Evolutionary conservation across 2,113 vertebrate species (phyloP), one percentile per base, ranked within the genome.

Genomic region (Gasterosteus nipponicus): DNA sequence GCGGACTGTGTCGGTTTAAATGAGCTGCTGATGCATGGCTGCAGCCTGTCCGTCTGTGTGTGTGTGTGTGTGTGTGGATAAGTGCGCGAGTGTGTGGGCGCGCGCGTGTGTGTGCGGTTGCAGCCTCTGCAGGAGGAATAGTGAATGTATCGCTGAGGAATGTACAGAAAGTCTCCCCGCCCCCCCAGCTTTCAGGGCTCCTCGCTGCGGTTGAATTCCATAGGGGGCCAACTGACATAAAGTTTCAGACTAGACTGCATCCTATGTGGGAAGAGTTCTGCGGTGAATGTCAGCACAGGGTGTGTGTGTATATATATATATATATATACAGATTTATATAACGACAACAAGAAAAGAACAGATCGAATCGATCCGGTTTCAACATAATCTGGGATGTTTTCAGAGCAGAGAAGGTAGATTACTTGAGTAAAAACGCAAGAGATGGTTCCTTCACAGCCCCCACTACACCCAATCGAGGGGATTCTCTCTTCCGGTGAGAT

Each of bases 141-240:
- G 82, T 89, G 88, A 90, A 92, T 91, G 89, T 92, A 91, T 92
- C 89, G 82, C 77, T 78, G 87, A 84, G 91, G 90, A 92, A 93
- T 91, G 91, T 91, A 91, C 91, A 93, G 86, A 91, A 91, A 77
- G 83, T 76, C 78, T 83, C 87, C 88, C 86, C 92, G 80, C 90
- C 91, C 89, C 80, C 82, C 35, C 6, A 5, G 83, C 66, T 71
- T 35, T 18, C 81, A 67, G 74, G 69, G 41, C 78, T 64, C 69
- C 75, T 82, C 71, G 65, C 81, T 73, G 81, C 86, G 84, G 86
- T 89, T 79, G 78, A 76, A 85, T 93, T 93, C 93, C 91, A 93
- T 94, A 94, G 91, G 92, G 86, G 86, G 74, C 47, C 29, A 78
- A 87, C 73, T 86, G 82, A 84, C 86, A 80, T 90, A 84, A 90